Conservation (phyloP, 2,797 vertebrate species). For the Meda fulgida region DNA sequence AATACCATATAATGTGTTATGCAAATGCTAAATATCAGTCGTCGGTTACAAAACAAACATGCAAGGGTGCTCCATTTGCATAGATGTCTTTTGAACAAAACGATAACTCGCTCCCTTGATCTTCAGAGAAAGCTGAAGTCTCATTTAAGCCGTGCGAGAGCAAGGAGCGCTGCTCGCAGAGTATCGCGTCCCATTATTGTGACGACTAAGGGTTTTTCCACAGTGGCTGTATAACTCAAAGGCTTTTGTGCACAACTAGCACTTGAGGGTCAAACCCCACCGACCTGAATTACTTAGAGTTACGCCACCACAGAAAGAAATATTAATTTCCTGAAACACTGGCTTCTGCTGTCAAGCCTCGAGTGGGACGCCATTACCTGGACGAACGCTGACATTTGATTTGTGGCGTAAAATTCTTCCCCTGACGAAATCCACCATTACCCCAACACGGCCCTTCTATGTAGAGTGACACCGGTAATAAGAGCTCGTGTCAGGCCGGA, state of each 20-base stretch:
- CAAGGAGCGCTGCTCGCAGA: slow-evolving; percentile 7
- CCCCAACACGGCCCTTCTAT: not conserved
- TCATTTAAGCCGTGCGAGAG: slow-evolving; percentile 27
- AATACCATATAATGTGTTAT: no score
- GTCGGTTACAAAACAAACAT: not conserved
- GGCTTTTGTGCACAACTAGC: slow-evolving; percentile 20
- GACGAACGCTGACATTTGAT: slow-evolving; percentile 53
- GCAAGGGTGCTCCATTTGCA: not conserved
- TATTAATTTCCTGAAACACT: slow-evolving; percentile 55
- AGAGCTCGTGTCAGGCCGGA: slow-evolving; percentile 19
- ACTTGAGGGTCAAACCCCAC: slow-evolving; percentile 39
- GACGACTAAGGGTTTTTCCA: slow-evolving; percentile 34
- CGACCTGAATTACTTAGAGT: slow-evolving; percentile 36
- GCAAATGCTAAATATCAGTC: not conserved
- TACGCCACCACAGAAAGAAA: slow-evolving; percentile 42
- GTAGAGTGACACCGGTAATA: slow-evolving; percentile 43
- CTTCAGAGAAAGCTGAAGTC: slow-evolving; percentile 38
- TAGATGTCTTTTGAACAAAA: slow-evolving; percentile 1
- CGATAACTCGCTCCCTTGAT: slow-evolving; percentile 47
- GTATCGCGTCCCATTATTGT: slow-evolving; percentile 15
- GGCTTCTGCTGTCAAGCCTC: slow-evolving; percentile 23
- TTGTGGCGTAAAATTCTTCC: slow-evolving; percentile 36
- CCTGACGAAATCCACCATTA: slow-evolving; percentile 45
- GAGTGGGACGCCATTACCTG: slow-evolving; percentile 47
- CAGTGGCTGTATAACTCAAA: slow-evolving; percentile 25